phyloP scores from a whole-genome alignment of 2,888 invertebrate genomes.

The Calameuta idolon region DNA sequence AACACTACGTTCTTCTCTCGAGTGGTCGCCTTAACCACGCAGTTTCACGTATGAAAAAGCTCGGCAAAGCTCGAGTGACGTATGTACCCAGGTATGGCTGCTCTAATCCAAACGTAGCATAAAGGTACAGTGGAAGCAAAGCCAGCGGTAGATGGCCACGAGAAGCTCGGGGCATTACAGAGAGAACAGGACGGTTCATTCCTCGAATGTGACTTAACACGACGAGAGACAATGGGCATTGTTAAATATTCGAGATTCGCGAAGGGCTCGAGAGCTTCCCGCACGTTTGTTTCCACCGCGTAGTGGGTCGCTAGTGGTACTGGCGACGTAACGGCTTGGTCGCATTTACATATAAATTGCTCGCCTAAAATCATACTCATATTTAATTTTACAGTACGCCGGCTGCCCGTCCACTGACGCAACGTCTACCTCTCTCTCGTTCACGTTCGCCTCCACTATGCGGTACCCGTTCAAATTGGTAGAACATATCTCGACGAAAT shows the following conservation, averaged over 20 bases:
- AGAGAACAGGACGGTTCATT: background rate
- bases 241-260: conserved; percentile 37
- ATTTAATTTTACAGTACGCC: conserved; percentile 57
- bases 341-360: conserved; percentile 61
- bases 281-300: background rate
- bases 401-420: conserved; percentile 32
- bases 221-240: conserved; percentile 37
- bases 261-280: conserved; percentile 6
- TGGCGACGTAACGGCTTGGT: background rate
- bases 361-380: conserved; percentile 58
- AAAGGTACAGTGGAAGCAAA: no score
- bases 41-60: background rate
- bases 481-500: conserved; percentile 44
- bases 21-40: no score
- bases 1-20: no score
- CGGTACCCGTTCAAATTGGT: conserved; percentile 44
- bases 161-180: no score
- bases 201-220: conserved; percentile 14
- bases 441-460: conserved; percentile 10
- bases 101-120: no score
- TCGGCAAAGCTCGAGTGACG: background rate
- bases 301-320: background rate
- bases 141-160: no score
- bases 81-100: background rate
- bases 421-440: conserved; percentile 29